Conservation (phyloP, 2,113 vertebrate species). For the Choloepus hoffmanni region DNA sequence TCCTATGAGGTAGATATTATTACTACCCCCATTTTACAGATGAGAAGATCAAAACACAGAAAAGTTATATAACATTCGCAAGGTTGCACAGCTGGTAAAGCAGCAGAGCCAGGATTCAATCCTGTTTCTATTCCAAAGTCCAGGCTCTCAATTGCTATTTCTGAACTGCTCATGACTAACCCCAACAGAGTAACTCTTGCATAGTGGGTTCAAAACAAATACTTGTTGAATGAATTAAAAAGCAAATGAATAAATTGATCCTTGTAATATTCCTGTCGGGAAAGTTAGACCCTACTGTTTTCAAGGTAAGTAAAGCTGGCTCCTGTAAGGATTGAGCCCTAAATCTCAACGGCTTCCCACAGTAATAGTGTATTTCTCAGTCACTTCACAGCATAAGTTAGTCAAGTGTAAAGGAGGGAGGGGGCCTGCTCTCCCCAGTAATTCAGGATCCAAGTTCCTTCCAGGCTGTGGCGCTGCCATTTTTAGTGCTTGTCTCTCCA, state of each 20-base stretch:
- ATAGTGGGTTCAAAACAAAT: neutral
- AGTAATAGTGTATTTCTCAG: neutral
- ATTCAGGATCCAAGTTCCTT: neutral
- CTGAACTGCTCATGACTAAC: neutral
- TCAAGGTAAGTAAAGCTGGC: neutral
- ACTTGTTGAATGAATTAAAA: conserved; percentile 3
- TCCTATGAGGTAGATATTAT: neutral
- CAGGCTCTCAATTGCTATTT: neutral
- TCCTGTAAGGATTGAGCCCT: neutral
- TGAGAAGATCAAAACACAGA: conserved; percentile 36
- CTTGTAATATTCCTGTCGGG: neutral
- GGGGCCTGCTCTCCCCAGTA: neutral
- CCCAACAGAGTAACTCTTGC: neutral
- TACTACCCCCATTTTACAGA: neutral
- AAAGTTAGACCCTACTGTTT: neutral
- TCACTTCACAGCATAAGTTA: neutral
- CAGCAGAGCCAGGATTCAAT: neutral
- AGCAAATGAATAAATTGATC: neutral
- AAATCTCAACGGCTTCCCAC: neutral
- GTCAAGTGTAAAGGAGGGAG: neutral
- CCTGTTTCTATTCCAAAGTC: neutral
- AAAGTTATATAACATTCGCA: neutral
- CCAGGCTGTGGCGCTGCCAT: neutral
- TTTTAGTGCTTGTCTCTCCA: neutral
- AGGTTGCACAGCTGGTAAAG: neutral